Percentiles rank a stretch among this genome's conserved stretches.
phyloP scores from a whole-genome alignment of 2,113 vertebrate species.

The Coptodon bakossiorum region DNA sequence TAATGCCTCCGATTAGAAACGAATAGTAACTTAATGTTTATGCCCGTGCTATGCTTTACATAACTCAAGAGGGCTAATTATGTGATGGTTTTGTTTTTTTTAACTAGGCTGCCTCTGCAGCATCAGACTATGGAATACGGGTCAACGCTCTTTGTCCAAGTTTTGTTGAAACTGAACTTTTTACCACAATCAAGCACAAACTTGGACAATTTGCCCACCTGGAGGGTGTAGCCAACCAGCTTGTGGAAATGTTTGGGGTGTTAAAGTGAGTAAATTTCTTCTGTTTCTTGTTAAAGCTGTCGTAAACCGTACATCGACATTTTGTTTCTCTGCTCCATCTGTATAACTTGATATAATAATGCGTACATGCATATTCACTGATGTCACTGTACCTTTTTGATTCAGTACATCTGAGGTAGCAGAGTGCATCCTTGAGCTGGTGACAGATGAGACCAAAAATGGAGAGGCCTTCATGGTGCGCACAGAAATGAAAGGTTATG shows the following conservation, averaged over 20 bases:
- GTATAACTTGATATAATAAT: background rate
- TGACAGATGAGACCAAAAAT: slow-evolving; percentile 56
- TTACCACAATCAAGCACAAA: background rate
- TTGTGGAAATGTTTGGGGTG: background rate
- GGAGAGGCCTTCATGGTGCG: slow-evolving; percentile 37
- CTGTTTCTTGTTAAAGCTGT: background rate
- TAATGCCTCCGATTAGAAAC: background rate
- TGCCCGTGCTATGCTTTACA: background rate
- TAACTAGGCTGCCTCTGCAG: background rate
- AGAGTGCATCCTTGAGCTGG: slow-evolving; percentile 40
- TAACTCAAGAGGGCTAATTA: background rate
- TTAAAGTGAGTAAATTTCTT: slow-evolving; percentile 45
- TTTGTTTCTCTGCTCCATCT: background rate
- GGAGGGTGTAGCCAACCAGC: fast-evolving
- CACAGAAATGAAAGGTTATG: background rate
- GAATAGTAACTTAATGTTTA: background rate
- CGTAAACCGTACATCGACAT: background rate
- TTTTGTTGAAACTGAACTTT: slow-evolving; percentile 56
- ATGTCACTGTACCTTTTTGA: background rate
- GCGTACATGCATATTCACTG: background rate
- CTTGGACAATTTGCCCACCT: slow-evolving; percentile 31
- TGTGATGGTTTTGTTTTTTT: background rate
- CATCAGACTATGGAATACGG: slow-evolving; percentile 51
- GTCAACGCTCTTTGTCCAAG: slow-evolving; percentile 64
- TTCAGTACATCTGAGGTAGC: slow-evolving; percentile 49